Conservation (phyloP, 1,140 invertebrate species). For the Myzus persicae region DNA sequence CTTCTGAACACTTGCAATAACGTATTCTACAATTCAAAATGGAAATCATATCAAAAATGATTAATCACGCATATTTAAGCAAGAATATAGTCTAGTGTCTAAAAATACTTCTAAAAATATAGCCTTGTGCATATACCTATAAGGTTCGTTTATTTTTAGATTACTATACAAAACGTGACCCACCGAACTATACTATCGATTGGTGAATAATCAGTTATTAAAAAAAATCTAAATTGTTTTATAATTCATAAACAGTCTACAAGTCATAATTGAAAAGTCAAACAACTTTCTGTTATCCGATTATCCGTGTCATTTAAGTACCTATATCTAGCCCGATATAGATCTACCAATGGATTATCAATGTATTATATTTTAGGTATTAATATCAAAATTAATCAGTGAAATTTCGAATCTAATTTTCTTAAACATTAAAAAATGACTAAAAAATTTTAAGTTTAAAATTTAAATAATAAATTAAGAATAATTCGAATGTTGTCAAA, state of each 20-base stretch:
- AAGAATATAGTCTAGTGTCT: background rate
- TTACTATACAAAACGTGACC: background rate
- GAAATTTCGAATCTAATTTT: no score
- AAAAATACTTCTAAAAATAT: background rate
- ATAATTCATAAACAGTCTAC: background rate
- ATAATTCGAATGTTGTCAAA: no score
- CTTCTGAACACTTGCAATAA: background rate
- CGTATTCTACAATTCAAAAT: background rate
- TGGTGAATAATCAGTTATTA: background rate
- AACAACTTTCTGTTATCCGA: background rate
- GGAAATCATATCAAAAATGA: background rate
- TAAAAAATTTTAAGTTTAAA: no score
- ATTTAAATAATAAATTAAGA: no score
- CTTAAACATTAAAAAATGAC: no score
- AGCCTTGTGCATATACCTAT: no score
- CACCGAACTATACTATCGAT: background rate
- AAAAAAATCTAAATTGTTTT: background rate
- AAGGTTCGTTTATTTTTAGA: background rate
- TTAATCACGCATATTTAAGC: background rate
- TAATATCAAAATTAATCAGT: no score
- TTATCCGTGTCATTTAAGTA: background rate
- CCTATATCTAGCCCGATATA: no score
- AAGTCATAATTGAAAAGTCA: background rate
- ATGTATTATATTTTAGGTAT: no score
- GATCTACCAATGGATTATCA: no score